Evolutionary conservation across 2,113 vertebrate genomes (phyloP), one percentile per base, ranked within the genome.

Genomic region (Cariama cristata): DNA sequence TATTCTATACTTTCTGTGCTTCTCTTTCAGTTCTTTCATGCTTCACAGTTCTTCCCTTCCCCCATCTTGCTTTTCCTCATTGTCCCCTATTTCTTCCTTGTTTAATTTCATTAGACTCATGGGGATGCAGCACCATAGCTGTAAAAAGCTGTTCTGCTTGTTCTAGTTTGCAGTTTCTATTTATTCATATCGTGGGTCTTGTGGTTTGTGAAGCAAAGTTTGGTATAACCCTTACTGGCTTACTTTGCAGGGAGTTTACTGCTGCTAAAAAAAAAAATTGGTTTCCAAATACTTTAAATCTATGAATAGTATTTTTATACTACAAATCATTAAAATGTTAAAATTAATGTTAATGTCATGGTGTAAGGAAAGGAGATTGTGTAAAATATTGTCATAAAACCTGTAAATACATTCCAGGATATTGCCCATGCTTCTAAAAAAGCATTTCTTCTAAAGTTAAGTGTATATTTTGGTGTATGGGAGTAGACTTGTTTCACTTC

Each of bases 171-270:
- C 84, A 82, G 69, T 83, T 96, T 89, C 79, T 94, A 17, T 96
- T 94, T 96, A 91, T 96, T 96, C 80, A 73, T 84, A 28, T 85
- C 2, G 0, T 90, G 81, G 56, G 66, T 91, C 91, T 83, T 97
- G 93, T 89, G 94, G 94, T 91, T 91, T 91, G 66, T 92, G 66
- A 93, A n/a, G 66, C 73, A 69, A 59, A 94, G 91, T 95, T 95
- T 96, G 80, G 53, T 81, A 76, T 94, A 96, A 91, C 86, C 49
- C 80, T 96, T 49, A 38, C 60, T 88, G 63, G 18, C 21, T 86
- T 59, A 16, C n/a, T 85, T 77, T 44, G 72, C 45, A 75, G 30
- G 40, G 83, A 97, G 83, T 71, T 74, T 81, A 49, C 44, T 81
- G 52, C 64, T 92, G 73, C 30, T 64, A 23, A 64, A 81, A 86